Evolutionary conservation across 2,113 vertebrate genomes (phyloP), one percentile per base, ranked within the genome.

Genomic region (Chamaetylas fuelleborni): DNA sequence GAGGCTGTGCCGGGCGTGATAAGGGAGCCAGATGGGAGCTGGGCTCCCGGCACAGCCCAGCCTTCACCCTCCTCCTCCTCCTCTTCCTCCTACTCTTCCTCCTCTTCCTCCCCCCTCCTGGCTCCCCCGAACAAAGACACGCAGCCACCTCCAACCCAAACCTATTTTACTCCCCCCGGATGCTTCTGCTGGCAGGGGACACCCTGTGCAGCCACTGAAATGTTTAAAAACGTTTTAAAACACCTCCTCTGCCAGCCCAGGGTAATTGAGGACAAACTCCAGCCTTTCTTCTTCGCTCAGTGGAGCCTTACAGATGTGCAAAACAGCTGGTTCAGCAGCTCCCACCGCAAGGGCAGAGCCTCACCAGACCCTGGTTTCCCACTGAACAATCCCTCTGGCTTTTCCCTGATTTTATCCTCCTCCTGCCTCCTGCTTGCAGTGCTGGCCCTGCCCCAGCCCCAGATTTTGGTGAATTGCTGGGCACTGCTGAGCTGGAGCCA

Each of bases 21-120:
- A 97, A 97, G 94, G 94, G 47, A 58, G 77, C 83, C 96, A 95
- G 91, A 94, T 94, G 94, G 95, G 93, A 96, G 73, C 93, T 38
- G 67, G 79, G 66, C 87, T 89, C 79, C 71, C 15, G 1, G 50
- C 42, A 28, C 43, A 24, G 54, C 64, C 14, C 4, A 47, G 40
- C 53, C n/a, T 7, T 60, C 33, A 1, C 9, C 69, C 14, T 83
- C 67, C 14, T 1, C 50, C 65, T 69, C 70, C 36, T 58, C 45
- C 2, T 56, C 51, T 8, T 80, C 61, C 12, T 83, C 66, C 10
- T 1, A 45, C 73, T 51, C 53, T 1, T 25, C 62, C 40, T 47
- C 29, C 45, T n/a, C n/a, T n/a, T n/a, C n/a, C n/a, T n/a, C n/a
- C n/a, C n/a, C 61, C 28, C 43, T 33, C 28, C 51, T 1, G 0